These are phyloP conservation scores for Kryptolebias marmoratus DNA, from an alignment of 2,113 vertebrate species.

Conservation along the genomic window DNA sequence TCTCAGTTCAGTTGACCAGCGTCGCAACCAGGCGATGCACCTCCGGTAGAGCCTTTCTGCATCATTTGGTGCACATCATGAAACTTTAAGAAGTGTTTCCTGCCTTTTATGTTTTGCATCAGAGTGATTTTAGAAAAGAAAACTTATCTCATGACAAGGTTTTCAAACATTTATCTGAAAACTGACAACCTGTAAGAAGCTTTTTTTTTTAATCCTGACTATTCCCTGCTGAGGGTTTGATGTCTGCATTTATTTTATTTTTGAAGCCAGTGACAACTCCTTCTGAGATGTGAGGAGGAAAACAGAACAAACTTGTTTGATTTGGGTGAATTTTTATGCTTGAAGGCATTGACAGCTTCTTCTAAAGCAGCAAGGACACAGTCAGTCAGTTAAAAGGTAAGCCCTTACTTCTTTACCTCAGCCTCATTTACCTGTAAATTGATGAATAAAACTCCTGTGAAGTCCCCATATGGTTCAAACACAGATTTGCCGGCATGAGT, in stretches of 20 bases:
- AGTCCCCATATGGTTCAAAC: too few relatives aligned
- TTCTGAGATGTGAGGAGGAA: slow-evolving; percentile 43
- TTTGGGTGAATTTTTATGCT: slow-evolving; percentile 25
- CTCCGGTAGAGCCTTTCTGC: slow-evolving; percentile 31
- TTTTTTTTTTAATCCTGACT: slow-evolving; percentile 9
- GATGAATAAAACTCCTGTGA: too few relatives aligned
- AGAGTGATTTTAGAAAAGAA: slow-evolving; percentile 2
- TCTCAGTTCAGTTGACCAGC: slow-evolving; percentile 76
- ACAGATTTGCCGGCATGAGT: too few relatives aligned
- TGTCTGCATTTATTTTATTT: slow-evolving; percentile 4
- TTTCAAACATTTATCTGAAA: slow-evolving; percentile 39
- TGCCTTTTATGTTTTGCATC: background rate
- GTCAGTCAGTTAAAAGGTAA: slow-evolving; percentile 55
- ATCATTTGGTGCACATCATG: too few relatives aligned
- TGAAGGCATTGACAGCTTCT: slow-evolving; percentile 34
- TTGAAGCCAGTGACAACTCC: slow-evolving; percentile 13
- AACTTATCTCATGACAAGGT: slow-evolving; percentile 44
- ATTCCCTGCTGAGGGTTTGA: slow-evolving; percentile 35
- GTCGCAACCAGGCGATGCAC: slow-evolving; percentile 81
- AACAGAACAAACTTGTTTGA: slow-evolving; percentile 35
- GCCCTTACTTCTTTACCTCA: background rate
- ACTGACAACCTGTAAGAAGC: slow-evolving; percentile 33
- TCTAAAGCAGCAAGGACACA: slow-evolving; percentile 25
- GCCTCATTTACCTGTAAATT: too few relatives aligned
- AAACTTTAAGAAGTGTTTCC: too few relatives aligned